phyloP scores from a whole-genome alignment of 53 echinoderm and acorn worm genomes.

The Mesocentrotus franciscanus region DNA sequence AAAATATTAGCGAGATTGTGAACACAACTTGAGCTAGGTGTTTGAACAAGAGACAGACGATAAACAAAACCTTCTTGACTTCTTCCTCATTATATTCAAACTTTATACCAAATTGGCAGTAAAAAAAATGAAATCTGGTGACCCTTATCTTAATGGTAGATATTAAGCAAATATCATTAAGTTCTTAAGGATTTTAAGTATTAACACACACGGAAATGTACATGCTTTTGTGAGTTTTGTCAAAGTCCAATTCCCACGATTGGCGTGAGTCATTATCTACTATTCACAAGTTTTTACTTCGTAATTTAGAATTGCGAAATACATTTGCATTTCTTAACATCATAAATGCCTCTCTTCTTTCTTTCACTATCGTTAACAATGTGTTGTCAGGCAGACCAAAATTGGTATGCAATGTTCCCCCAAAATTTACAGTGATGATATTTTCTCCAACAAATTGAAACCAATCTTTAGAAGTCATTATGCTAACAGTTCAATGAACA shows the following conservation, averaged over 20 bases:
- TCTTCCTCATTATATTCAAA: background rate
- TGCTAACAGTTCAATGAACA: too few relatives aligned
- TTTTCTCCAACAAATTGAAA: background rate
- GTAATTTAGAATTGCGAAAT: background rate
- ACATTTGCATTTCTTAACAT: background rate
- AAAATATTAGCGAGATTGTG: background rate
- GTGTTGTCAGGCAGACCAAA: background rate
- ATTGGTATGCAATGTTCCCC: background rate
- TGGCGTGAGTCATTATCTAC: background rate
- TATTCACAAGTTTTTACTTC: constrained; percentile 9
- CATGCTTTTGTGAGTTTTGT: background rate
- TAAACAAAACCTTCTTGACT: background rate
- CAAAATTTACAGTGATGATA: background rate
- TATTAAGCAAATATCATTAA: constrained; percentile 18
- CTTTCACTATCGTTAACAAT: background rate
- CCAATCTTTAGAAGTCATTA: too few relatives aligned
- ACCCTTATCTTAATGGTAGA: background rate
- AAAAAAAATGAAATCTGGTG: background rate
- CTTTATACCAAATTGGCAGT: background rate
- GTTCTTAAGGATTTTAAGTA: background rate
- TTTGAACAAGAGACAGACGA: background rate
- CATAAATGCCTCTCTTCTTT: background rate
- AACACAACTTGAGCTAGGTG: background rate
- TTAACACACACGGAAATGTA: background rate
- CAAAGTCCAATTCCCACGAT: constrained; percentile 29